Conservation (phyloP, 92 coral and sea anemone genomes). For the Porites lobata region DNA sequence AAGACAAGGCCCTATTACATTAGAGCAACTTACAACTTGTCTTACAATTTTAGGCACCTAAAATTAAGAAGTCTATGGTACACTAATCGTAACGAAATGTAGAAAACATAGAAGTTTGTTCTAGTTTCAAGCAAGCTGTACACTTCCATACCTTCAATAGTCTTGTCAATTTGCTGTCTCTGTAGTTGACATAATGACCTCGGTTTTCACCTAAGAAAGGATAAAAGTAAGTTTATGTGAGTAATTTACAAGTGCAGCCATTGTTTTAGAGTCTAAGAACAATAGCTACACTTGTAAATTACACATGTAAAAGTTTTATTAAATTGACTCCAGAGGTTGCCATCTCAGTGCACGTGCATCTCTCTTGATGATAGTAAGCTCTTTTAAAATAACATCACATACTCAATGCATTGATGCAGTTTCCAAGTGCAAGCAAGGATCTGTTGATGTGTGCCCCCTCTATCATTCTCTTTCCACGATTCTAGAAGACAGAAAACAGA, state of each 20-base stretch:
- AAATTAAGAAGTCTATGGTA: too few species aligned
- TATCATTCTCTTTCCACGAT: conserved; percentile 94
- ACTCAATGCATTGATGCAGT: conserved; percentile 93
- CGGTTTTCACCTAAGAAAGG: conserved; percentile 84
- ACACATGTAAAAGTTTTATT: too few species aligned
- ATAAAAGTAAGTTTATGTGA: not conserved
- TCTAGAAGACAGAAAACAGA: conserved; percentile 39
- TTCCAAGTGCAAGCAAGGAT: conserved; percentile 89
- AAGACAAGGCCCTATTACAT: not conserved
- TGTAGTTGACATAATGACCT: conserved; percentile 85
- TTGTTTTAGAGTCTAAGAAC: too few species aligned
- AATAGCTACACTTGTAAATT: too few species aligned
- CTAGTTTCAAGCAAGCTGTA: not conserved
- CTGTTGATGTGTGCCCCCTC: conserved; percentile 96
- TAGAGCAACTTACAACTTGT: not conserved
- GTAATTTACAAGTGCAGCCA: not conserved
- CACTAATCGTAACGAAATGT: too few species aligned
- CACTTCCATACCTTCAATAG: conserved; percentile 71
- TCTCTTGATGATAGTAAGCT: not conserved
- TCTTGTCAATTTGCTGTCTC: conserved; percentile 93
- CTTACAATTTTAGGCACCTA: too few species aligned
- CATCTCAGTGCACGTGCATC: not conserved
- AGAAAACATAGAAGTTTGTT: too few species aligned
- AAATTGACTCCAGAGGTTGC: not conserved
- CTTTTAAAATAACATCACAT: conserved; percentile 32